phyloP scores from a whole-genome alignment of 2,888 invertebrate species.

The Maniola hyperantus region DNA sequence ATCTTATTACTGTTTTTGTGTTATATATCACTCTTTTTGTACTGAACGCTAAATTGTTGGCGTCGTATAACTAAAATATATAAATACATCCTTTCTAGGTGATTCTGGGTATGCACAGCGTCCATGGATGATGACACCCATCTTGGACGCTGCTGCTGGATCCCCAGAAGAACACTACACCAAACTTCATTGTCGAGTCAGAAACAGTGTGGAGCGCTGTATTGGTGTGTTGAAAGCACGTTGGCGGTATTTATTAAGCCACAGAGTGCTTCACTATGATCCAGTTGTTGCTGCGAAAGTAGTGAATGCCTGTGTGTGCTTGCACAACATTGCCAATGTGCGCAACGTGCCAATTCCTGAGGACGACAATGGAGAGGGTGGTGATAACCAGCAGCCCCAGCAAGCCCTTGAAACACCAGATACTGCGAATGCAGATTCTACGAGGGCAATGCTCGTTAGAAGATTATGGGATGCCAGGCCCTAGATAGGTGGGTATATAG shows the following conservation, averaged over 20 bases:
- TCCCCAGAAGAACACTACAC: slow-evolving; percentile 21
- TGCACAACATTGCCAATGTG: background rate
- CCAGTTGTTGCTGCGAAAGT: background rate
- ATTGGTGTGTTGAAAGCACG: background rate
- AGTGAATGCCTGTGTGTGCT: slow-evolving; percentile 1
- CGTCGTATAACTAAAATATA: background rate
- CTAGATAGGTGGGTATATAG: background rate
- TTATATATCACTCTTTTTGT: background rate
- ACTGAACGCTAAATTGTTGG: too few relatives aligned
- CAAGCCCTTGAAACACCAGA: background rate
- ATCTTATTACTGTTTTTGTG: background rate
- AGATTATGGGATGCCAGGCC: slow-evolving; percentile 3
- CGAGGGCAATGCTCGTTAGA: background rate
- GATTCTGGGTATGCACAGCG: slow-evolving; percentile 35
- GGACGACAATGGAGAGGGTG: background rate
- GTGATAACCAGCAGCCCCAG: background rate
- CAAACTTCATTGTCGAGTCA: too few relatives aligned
- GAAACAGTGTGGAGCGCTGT: too few relatives aligned
- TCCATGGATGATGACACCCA: slow-evolving; percentile 40
- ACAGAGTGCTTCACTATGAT: slow-evolving; percentile 2
- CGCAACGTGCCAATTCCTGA: background rate
- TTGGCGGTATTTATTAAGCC: background rate
- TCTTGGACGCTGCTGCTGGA: slow-evolving; percentile 19
- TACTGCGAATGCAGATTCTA: background rate
- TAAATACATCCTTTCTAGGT: slow-evolving; percentile 14